A percentile compares a stretch with the other conserved stretches of the same genome.
phyloP scores from a whole-genome alignment of 2,888 invertebrate species.

The Andrena camellia region DNA sequence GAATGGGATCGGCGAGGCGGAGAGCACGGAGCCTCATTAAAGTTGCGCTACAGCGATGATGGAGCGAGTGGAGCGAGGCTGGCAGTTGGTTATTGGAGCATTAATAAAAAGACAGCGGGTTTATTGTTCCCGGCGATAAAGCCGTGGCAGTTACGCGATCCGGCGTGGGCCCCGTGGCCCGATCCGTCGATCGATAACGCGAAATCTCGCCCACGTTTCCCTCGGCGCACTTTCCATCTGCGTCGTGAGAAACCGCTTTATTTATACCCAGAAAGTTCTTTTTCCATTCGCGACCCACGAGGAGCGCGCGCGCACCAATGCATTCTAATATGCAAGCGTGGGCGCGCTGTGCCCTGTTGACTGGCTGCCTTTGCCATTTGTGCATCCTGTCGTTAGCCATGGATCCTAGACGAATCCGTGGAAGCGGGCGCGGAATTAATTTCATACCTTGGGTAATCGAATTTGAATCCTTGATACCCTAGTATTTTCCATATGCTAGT shows the following conservation, averaged over 20 bases:
- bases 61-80: slow-evolving; percentile 7
- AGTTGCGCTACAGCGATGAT: neutral
- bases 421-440: neutral
- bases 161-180: slow-evolving; percentile 33
- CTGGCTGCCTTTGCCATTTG: slow-evolving; percentile 16
- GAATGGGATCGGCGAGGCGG: neutral
- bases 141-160: slow-evolving; percentile 37
- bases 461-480: neutral
- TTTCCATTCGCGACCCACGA: slow-evolving; percentile 42
- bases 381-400: slow-evolving; percentile 2
- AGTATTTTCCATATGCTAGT: no score
- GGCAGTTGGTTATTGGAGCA: slow-evolving; percentile 40
- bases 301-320: slow-evolving; percentile 17
- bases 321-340: slow-evolving; percentile 34
- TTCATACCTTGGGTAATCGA: neutral
- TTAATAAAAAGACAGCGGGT: slow-evolving; percentile 41
- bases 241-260: slow-evolving; percentile 54
- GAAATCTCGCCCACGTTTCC: slow-evolving; percentile 59
- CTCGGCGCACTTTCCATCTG: slow-evolving; percentile 51
- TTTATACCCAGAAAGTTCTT: slow-evolving; percentile 54
- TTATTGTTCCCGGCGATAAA: slow-evolving; percentile 49
- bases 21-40: slow-evolving; percentile 9
- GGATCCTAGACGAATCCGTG: neutral
- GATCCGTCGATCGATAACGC: slow-evolving; percentile 56
- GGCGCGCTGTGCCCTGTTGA: slow-evolving; percentile 17